Percentiles rank a stretch among this genome's conserved stretches.
These are phyloP conservation scores for Brachionus koreanus DNA, from an alignment of 1,140 invertebrate genomes.

Conservation along the genomic window DNA sequence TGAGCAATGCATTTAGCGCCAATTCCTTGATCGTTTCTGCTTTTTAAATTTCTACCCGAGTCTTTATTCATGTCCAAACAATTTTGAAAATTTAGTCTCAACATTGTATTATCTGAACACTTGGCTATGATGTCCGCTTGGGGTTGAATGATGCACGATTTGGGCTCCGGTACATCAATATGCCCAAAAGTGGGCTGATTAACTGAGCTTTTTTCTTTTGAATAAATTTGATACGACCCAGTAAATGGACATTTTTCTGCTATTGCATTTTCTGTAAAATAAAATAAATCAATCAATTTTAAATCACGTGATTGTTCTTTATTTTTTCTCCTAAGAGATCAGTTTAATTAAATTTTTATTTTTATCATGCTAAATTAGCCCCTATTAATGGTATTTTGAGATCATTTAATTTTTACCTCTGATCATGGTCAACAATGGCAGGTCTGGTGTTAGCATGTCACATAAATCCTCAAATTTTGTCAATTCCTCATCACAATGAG, in stretches of 20 bases:
- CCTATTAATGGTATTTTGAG: background rate
- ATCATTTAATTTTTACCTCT: background rate
- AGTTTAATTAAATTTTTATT: background rate
- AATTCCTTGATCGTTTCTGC: background rate
- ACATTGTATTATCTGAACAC: conserved; percentile 7
- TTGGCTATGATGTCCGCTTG: background rate
- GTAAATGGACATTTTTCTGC: conserved; percentile 6
- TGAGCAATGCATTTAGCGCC: conserved; percentile 37
- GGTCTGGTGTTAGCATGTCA: conserved; percentile 4
- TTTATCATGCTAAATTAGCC: background rate
- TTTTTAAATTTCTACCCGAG: background rate
- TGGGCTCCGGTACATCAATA: background rate
- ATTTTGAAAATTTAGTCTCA: conserved; percentile 2
- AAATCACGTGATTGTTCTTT: background rate
- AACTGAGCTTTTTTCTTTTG: background rate
- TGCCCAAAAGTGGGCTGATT: background rate
- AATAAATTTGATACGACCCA: conserved; percentile 5
- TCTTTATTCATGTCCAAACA: background rate
- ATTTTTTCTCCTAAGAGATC: background rate
- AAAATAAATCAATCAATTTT: background rate
- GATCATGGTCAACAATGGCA: conserved; percentile 19
- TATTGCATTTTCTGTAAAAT: background rate
- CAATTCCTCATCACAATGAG: conserved; percentile 32
- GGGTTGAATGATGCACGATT: background rate
- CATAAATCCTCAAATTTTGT: conserved; percentile 29